These are phyloP conservation scores for Graptemys geographica DNA, from an alignment of 2,797 vertebrate species.

Conservation along the genomic window DNA sequence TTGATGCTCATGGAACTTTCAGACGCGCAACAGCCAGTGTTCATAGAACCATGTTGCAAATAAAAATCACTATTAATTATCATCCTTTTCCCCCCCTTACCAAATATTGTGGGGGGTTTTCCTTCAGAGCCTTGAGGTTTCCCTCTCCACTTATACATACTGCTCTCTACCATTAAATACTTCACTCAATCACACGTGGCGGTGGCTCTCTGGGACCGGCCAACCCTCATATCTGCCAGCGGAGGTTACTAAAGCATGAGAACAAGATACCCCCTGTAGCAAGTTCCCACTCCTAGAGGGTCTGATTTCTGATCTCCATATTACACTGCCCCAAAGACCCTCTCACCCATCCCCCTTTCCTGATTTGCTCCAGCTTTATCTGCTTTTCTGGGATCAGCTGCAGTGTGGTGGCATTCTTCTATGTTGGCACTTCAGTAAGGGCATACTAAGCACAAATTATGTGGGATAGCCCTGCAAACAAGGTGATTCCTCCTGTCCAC, in stretches of 20 bases:
- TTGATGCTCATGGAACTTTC: neutral
- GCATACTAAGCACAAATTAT: neutral
- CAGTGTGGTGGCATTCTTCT: neutral
- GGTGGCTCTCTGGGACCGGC: neutral
- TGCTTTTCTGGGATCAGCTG: neutral
- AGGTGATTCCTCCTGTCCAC: neutral
- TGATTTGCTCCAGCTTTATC: neutral
- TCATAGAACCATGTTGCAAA: neutral
- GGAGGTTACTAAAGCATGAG: neutral
- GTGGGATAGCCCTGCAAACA: neutral
- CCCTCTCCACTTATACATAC: neutral
- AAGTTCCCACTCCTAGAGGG: neutral
- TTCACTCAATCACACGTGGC: too few relatives aligned
- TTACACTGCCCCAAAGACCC: neutral
- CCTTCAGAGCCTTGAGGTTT: neutral
- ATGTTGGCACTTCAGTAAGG: neutral
- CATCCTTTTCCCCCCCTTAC: neutral
- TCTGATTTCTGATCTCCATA: neutral
- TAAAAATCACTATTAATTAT: neutral
- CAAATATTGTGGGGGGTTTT: neutral
- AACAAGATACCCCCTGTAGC: accelerated
- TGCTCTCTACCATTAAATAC: neutral
- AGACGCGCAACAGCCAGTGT: neutral
- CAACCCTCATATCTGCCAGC: neutral
- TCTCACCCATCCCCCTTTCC: neutral